Evolutionary conservation across 2,888 invertebrate species (phyloP), one percentile per base, ranked within the genome.

Genomic region (Copidosoma aretas): DNA sequence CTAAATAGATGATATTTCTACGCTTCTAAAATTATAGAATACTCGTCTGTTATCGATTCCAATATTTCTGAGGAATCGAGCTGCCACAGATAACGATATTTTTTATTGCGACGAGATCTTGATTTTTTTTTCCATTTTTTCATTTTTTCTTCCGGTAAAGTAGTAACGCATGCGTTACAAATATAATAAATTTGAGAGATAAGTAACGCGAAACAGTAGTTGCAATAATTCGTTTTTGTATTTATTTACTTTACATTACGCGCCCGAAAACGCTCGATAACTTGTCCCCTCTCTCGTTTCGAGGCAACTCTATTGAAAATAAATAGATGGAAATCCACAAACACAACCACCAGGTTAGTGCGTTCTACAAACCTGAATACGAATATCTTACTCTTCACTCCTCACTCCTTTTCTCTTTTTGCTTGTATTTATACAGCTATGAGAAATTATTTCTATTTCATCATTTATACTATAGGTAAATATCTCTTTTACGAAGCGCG

Each of bases 401-500:
- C 32, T 32, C 8, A 5, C 32, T 32, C 32, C 32, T 8, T 52
- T 64, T 70, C 19, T 59, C 19, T 59, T 62, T 58, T 67, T 24
- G 25, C 51, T 53, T 19, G 57, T 51, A 46, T 46, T 46, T 61
- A 60, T 67, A 61, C 70, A 71, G 66, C 63, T 70, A 75, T 63
- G 58, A 71, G 62, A 69, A 64, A 61, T 65, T n/a, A 62, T 68
- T 67, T 64, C 32, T 60, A 52, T 41, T 54, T 54, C 14, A 46
- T 59, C 3, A n/a, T 19, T 41, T 58, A 24, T n/a, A 32, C 32
- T 39, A 25, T 68, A 59, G 32, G 67, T 63, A 60, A 70, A 68
- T 68, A 57, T 67, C 32, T 70, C 71, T 68, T 60, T 51, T 73
- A 65, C 51, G 62, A 73, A 73, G 71, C 73, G 71, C 73, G 65